Conservation (phyloP, 1,140 invertebrate species). For the Caenorhabditis remanei region DNA sequence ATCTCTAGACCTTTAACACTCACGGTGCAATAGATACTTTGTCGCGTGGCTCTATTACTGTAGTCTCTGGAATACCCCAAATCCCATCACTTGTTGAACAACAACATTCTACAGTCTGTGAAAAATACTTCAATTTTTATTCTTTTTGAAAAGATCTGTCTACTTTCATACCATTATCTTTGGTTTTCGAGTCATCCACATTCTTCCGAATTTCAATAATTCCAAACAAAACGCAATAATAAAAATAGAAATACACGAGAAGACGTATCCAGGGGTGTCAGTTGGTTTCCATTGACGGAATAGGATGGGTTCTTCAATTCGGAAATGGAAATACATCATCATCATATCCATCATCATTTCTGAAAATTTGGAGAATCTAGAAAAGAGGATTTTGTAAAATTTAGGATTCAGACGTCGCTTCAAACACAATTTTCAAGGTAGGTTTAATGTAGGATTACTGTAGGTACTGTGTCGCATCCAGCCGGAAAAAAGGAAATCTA, state of each 20-base stretch:
- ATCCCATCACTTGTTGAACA: conserved; percentile 25
- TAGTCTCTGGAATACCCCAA: conserved; percentile 2
- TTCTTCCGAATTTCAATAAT: conserved; percentile 54
- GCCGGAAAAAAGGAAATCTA: too few relatives aligned
- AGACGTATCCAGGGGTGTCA: conserved; percentile 62
- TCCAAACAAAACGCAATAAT: conserved; percentile 63
- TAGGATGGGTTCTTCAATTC: conserved; percentile 68
- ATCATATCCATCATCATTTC: conserved; percentile 70
- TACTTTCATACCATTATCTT: neutral
- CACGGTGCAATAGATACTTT: neutral
- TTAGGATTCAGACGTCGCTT: too few relatives aligned
- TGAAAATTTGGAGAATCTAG: neutral
- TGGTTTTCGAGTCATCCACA: neutral
- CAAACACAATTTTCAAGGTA: too few relatives aligned
- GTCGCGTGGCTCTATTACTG: neutral
- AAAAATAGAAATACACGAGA: conserved; percentile 63
- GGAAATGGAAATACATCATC: conserved; percentile 74
- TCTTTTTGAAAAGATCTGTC: neutral
- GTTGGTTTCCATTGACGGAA: conserved; percentile 69
- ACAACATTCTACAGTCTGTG: neutral
- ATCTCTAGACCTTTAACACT: neutral
- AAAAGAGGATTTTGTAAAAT: neutral
- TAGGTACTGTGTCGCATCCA: too few relatives aligned
- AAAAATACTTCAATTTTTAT: neutral
- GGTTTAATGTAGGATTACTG: too few relatives aligned